Evolutionary conservation across 2,797 vertebrate genomes (phyloP).

Genomic region (Rhabdomys pumilio): DNA sequence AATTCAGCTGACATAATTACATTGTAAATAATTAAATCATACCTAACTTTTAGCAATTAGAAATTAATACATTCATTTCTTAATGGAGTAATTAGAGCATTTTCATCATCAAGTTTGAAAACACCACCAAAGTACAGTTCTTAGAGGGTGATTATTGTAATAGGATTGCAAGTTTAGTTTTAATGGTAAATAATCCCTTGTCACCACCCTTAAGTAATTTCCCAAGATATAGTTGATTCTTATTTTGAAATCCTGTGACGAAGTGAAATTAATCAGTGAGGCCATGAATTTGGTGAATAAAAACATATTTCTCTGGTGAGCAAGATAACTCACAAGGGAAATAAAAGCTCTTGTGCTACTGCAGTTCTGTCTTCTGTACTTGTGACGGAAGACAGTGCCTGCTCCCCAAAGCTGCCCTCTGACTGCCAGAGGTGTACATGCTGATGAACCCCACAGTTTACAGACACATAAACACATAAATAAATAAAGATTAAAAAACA

Average conservation of each 20-base stretch:
- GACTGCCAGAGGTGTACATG: neutral
- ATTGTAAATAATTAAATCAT: neutral
- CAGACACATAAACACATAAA: neutral
- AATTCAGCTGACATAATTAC: neutral
- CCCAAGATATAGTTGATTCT: neutral
- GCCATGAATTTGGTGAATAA: neutral
- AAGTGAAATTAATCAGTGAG: neutral
- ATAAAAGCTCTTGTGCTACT: neutral
- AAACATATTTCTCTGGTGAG: neutral
- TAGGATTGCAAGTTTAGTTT: neutral
- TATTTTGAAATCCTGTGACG: neutral
- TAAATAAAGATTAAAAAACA: neutral
- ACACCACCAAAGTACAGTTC: neutral
- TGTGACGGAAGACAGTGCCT: neutral
- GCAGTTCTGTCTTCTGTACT: too few relatives aligned
- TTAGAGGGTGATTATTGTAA: neutral
- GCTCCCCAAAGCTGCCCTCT: neutral
- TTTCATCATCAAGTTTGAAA: conserved; percentile 32
- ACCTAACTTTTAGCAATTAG: neutral
- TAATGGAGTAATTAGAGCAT: neutral
- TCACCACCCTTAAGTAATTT: neutral
- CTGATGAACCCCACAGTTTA: neutral
- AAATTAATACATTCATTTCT: neutral
- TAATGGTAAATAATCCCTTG: neutral
- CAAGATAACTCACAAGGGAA: neutral